A percentile compares a stretch with the other conserved stretches of the same genome.
Conservation (phyloP, 2,113 vertebrate genomes). For the Hymenochirus boettgeri region DNA sequence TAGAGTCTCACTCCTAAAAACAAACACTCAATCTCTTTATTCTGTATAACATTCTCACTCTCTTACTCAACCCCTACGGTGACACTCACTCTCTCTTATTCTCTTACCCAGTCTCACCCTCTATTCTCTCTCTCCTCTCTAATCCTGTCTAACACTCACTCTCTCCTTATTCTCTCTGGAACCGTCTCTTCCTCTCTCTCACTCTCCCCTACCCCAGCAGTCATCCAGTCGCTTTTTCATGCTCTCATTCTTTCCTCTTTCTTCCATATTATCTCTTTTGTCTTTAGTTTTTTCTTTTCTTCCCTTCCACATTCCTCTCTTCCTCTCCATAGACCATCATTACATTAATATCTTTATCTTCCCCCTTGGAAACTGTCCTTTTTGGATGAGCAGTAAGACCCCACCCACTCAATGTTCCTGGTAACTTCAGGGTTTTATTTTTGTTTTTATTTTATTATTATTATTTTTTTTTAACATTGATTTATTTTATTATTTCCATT, state of each 20-base stretch:
- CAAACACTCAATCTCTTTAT: constrained; percentile 51
- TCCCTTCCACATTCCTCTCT: too few relatives aligned
- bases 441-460: not conserved
- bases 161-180: constrained; percentile 48
- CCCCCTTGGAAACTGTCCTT: not conserved
- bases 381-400: constrained; percentile 43
- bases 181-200: constrained; percentile 54
- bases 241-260: constrained; percentile 17
- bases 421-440: constrained; percentile 32
- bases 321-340: too few relatives aligned
- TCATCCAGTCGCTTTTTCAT: constrained; percentile 14
- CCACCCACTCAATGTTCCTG: constrained; percentile 39
- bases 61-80: constrained; percentile 59
- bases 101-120: constrained; percentile 23
- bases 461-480: not conserved
- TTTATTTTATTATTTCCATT: not conserved
- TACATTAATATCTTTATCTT: too few relatives aligned
- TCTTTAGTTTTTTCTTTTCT: not conserved
- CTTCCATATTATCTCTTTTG: not conserved
- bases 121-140: constrained; percentile 60
- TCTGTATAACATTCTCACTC: constrained; percentile 53
- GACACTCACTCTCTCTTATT: constrained; percentile 62
- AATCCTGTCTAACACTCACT: constrained; percentile 53
- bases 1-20: constrained; percentile 49
- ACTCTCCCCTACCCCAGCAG: constrained; percentile 16